Conservation (phyloP, 1,140 invertebrate genomes). For the Anthonomus grandis region DNA sequence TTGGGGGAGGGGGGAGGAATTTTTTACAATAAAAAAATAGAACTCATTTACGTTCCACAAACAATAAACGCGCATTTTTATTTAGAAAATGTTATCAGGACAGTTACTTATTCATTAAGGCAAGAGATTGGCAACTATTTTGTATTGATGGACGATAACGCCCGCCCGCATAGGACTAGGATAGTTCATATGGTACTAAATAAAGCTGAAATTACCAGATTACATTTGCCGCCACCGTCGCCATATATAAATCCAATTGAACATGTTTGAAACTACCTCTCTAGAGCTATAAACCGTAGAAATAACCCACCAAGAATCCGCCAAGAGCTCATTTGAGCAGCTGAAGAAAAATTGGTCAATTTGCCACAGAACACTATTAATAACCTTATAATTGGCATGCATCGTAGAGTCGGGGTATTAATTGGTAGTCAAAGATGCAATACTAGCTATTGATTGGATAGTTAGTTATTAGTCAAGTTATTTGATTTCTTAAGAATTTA, state of each 20-base stretch:
- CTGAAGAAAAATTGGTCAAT: neutral
- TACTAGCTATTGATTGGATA: too few species aligned
- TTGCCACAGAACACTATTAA: neutral
- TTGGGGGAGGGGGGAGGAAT: neutral
- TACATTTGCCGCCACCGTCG: conserved; percentile 13
- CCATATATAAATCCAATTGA: conserved; percentile 21
- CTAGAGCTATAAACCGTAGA: conserved; percentile 1
- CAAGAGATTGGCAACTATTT: conserved; percentile 11
- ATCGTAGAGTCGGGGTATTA: too few species aligned
- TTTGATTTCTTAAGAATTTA: too few species aligned
- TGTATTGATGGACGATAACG: conserved; percentile 11
- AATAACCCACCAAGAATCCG: neutral
- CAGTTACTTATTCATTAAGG: conserved; percentile 2
- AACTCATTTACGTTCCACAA: neutral
- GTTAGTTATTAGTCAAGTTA: too few species aligned
- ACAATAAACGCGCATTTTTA: neutral
- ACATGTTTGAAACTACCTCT: conserved; percentile 9
- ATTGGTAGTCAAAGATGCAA: too few species aligned
- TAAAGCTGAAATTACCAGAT: conserved; percentile 4
- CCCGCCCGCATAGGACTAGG: conserved; percentile 2
- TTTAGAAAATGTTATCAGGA: neutral
- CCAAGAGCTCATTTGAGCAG: neutral
- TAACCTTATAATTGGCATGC: neutral
- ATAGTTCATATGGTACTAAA: conserved; percentile 10
- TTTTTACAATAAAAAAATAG: neutral